phyloP scores from a whole-genome alignment of 2,113 vertebrate genomes.

The Candoia aspera region DNA sequence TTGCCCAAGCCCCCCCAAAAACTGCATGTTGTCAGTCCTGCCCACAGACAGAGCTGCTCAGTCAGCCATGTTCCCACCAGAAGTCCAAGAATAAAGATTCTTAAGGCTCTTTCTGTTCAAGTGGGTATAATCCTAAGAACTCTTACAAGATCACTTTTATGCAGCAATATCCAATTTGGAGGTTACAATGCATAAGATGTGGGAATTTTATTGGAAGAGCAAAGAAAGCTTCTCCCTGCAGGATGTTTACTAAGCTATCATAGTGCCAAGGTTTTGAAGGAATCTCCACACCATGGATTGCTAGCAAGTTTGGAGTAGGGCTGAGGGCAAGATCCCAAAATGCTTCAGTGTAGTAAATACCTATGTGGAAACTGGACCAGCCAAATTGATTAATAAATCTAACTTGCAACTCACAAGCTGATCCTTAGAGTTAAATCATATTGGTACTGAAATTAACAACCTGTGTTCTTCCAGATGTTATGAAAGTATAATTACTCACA shows the following conservation, averaged over 20 bases:
- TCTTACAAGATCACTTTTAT: not conserved
- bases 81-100: not conserved
- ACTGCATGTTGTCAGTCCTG: no score
- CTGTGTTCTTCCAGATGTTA: not conserved
- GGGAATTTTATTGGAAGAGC: not conserved
- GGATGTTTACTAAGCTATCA: not conserved
- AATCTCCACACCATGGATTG: not conserved
- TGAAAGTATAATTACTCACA: not conserved
- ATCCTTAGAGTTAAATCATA: not conserved
- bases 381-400: not conserved
- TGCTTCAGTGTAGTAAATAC: not conserved
- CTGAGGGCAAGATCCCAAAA: not conserved
- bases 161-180: not conserved
- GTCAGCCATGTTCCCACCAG: no score
- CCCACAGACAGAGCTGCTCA: no score
- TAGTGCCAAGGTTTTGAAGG: not conserved
- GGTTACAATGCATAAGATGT: not conserved
- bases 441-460: not conserved
- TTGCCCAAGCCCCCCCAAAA: no score
- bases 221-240: not conserved
- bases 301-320: not conserved
- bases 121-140: not conserved
- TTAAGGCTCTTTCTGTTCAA: not conserved
- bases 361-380: not conserved
- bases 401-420: not conserved